A percentile compares a stretch with the other conserved stretches of the same genome.
Conservation (phyloP, 2,797 vertebrate genomes). For the Rallus crepitans region DNA sequence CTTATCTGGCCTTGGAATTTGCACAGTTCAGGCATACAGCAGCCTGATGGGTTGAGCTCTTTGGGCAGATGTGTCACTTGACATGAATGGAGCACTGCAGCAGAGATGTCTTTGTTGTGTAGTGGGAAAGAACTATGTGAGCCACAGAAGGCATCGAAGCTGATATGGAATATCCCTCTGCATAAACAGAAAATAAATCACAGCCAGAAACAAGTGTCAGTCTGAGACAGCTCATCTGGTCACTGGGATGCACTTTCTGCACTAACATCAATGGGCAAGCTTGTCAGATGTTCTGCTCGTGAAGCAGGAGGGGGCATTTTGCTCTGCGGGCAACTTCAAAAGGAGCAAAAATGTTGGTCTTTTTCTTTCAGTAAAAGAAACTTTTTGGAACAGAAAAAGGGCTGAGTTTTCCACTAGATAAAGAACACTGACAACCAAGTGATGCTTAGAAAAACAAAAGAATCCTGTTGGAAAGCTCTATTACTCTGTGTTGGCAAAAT, state of each 20-base stretch:
- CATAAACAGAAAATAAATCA: neutral
- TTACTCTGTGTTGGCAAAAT: neutral
- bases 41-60: neutral
- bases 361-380: neutral
- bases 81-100: neutral
- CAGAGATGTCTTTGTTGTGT: neutral
- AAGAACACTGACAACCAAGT: neutral
- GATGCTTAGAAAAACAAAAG: neutral
- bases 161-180: neutral
- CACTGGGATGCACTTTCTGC: neutral
- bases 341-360: neutral
- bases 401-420: neutral
- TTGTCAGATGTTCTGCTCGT: neutral
- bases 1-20: neutral
- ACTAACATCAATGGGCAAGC: neutral
- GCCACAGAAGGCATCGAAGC: neutral
- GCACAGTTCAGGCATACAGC: neutral
- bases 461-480: neutral
- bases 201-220: neutral
- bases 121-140: neutral
- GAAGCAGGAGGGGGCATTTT: neutral
- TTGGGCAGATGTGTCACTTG: neutral
- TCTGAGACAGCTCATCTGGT: neutral
- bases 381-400: neutral
- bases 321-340: conserved; percentile 23